Evolutionary conservation across 2,113 vertebrate genomes (phyloP), one percentile per base, ranked within the genome.

Genomic region (Numenius arquata): DNA sequence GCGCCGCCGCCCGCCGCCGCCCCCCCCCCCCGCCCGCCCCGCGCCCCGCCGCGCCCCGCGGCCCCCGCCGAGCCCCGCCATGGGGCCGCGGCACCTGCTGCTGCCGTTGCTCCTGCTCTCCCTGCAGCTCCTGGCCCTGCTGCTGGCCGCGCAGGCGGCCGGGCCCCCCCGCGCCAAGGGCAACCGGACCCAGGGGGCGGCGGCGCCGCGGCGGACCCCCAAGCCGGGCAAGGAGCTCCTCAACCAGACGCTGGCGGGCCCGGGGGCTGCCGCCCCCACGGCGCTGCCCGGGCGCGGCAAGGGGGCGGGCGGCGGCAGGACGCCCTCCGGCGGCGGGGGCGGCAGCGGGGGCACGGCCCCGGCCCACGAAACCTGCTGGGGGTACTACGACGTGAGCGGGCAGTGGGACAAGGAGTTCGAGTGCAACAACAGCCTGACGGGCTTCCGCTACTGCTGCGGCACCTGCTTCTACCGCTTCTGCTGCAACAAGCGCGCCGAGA

Each of bases 391-490:
- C 97, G 99, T 99, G 97, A 99, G 99, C 98, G 99, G 99, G 48
- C 99, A 99, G 95, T 99, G 99, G 92, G 99, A 99, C 98, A 99
- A 99, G 93, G 97, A 99, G 98, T 99, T 99, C 97, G 99, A 99
- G 96, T 99, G 99, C 91, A 99, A 99, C 98, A 99, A 99, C 98
- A 99, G 99, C 86, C 98, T 99, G 56, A 99, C 99, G 96, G 99
- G 99, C 58, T 99, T 99, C 98, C 99, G 99, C 81, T 99, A 99
- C 98, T 99, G 99, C 98, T 99, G 99, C 98, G 99, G 99, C 91
- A 99, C 99, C 90, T 99, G 99, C 98, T 99, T 98, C 98, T 98
- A 99, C 97, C 99, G 99, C 96, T 99, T 99, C 98, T 99, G 99
- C 98, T 99, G 99, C 98, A 99, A 99, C 97, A 99, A 99, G 96